Percentiles rank a stretch among this genome's conserved stretches.
phyloP scores from a whole-genome alignment of 2,888 invertebrate species.

The Cataglyphis altisquamis region DNA sequence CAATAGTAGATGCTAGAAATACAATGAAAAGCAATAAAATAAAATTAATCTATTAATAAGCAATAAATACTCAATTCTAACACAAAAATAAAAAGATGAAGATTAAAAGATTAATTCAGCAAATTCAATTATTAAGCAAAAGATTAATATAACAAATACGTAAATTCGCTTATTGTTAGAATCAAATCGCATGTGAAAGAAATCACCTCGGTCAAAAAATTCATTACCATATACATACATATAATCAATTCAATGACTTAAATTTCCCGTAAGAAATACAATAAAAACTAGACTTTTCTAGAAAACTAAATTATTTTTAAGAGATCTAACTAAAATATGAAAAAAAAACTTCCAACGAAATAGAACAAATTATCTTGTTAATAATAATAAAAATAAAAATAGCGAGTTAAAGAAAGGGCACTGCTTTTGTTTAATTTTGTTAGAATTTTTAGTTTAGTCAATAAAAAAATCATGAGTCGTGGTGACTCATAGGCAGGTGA shows the following conservation, averaged over 20 bases:
- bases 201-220: not conserved
- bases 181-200: not conserved
- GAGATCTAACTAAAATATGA: not conserved
- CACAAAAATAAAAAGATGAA: not conserved
- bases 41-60: not conserved
- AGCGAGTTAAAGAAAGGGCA: not conserved
- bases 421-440: not conserved
- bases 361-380: not conserved
- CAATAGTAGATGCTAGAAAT: constrained; percentile 1
- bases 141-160: not conserved
- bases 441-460: not conserved
- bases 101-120: not conserved
- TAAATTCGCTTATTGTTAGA: not conserved
- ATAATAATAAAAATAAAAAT: not conserved
- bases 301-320: not conserved
- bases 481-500: not conserved
- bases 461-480: not conserved
- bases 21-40: not conserved
- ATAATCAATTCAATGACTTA: not conserved
- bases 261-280: not conserved
- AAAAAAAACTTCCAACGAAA: not conserved
- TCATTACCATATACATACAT: not conserved
- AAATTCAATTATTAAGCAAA: not conserved
- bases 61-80: not conserved
- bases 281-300: not conserved